These are phyloP conservation scores for Idris sp. DNA, from an alignment of 1,140 invertebrate genomes.

Conservation along the genomic window DNA sequence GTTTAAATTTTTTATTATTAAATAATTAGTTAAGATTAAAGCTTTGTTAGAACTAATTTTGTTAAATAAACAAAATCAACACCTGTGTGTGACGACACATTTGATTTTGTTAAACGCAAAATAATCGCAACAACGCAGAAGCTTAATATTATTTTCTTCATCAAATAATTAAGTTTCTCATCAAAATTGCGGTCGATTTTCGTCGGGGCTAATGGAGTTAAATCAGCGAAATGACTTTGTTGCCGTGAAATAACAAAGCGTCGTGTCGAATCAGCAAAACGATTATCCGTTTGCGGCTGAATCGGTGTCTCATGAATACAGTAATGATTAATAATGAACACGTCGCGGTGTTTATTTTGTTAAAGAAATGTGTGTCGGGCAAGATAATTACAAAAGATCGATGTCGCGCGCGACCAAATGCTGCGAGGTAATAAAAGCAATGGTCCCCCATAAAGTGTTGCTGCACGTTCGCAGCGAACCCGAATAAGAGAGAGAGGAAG, in stretches of 20 bases:
- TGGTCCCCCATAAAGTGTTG: slow-evolving; percentile 49
- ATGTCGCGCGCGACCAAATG: slow-evolving; percentile 34
- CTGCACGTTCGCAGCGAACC: slow-evolving; percentile 37
- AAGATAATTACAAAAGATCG: slow-evolving; percentile 53
- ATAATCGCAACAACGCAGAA: slow-evolving; percentile 26
- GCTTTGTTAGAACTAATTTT: too few species aligned
- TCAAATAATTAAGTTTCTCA: slow-evolving; percentile 54
- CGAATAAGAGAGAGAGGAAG: slow-evolving; percentile 46
- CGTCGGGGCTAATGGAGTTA: slow-evolving; percentile 49
- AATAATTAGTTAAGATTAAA: too few species aligned
- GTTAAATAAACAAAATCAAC: too few species aligned
- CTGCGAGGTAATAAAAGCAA: slow-evolving; percentile 47
- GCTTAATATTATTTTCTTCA: slow-evolving; percentile 35
- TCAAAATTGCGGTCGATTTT: slow-evolving; percentile 56
- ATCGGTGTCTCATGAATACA: slow-evolving; percentile 53
- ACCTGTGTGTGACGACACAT: too few species aligned
- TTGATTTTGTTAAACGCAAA: too few species aligned
- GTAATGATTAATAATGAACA: slow-evolving; percentile 59
- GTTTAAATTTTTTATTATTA: too few species aligned
- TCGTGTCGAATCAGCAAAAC: slow-evolving; percentile 44
- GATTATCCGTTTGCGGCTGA: slow-evolving; percentile 53
- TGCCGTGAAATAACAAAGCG: slow-evolving; percentile 50
- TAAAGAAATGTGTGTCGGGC: slow-evolving; percentile 51
- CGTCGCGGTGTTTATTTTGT: slow-evolving; percentile 53
- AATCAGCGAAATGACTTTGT: slow-evolving; percentile 57